These are phyloP conservation scores for Antechinus flavipes DNA, from an alignment of 2,113 vertebrate genomes.

Conservation along the genomic window DNA sequence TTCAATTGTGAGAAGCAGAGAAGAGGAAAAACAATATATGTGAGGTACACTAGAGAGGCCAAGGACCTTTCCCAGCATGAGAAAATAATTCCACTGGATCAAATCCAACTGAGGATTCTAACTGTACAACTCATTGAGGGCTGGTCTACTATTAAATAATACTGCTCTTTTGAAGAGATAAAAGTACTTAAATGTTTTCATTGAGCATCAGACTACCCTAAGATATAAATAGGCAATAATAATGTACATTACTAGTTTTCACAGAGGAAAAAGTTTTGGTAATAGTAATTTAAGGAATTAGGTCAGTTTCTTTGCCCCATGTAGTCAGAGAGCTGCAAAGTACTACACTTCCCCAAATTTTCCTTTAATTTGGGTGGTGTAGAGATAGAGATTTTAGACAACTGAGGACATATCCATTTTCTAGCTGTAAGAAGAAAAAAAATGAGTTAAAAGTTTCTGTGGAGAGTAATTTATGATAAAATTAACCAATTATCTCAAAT, in stretches of 20 bases:
- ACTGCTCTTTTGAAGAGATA: background rate
- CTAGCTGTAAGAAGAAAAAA: background rate
- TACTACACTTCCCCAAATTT: background rate
- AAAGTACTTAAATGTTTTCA: slow-evolving; percentile 36
- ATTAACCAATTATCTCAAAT: slow-evolving; percentile 1
- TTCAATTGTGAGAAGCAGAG: background rate
- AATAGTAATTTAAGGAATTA: background rate
- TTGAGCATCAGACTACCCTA: slow-evolving; percentile 43
- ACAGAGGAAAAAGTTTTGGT: background rate
- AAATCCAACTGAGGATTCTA: slow-evolving; percentile 30
- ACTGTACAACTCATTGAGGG: slow-evolving; percentile 7
- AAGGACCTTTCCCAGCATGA: background rate
- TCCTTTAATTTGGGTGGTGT: background rate
- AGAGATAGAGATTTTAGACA: background rate
- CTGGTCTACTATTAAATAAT: background rate
- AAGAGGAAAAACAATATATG: slow-evolving; percentile 14
- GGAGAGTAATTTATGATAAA: background rate
- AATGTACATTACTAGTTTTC: background rate
- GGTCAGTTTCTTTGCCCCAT: background rate
- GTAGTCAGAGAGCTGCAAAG: background rate
- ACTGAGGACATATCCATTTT: background rate
- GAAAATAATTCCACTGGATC: slow-evolving; percentile 22
- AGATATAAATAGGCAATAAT: slow-evolving; percentile 38
- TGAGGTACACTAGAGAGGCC: slow-evolving; percentile 45
- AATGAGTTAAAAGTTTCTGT: background rate